Conservation (phyloP, 1,140 invertebrate genomes). For the Teleogryllus occipitalis region DNA sequence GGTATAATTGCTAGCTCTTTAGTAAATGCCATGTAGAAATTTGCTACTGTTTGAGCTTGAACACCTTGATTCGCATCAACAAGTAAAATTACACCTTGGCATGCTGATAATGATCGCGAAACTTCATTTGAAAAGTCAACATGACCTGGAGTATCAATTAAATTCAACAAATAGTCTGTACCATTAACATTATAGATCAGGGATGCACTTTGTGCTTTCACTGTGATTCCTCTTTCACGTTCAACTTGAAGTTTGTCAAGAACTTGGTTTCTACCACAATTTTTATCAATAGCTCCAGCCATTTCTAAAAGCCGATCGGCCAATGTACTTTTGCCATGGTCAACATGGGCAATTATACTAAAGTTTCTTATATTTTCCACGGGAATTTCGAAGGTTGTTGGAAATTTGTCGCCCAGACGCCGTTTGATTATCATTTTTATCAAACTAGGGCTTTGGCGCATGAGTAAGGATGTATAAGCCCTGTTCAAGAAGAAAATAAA, state of each 20-base stretch:
- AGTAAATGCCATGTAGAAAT: conserved; percentile 86
- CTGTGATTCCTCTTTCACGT: conserved; percentile 91
- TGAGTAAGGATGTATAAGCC: too few species aligned
- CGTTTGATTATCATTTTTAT: too few species aligned
- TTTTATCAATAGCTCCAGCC: conserved; percentile 70
- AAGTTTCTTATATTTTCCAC: conserved; percentile 81
- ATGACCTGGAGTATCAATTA: conserved; percentile 98
- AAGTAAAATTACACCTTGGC: conserved; percentile 88
- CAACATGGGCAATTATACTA: conserved; percentile 94
- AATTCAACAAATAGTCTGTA: conserved; percentile 77
- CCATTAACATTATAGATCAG: conserved; percentile 65
- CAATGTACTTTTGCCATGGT: conserved; percentile 95
- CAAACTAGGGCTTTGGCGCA: too few species aligned
- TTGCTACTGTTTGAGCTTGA: conserved; percentile 96
- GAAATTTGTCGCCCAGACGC: too few species aligned
- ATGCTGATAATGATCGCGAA: conserved; percentile 76
- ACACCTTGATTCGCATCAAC: conserved; percentile 96
- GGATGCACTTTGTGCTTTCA: conserved; percentile 94
- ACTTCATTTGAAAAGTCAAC: conserved; percentile 98
- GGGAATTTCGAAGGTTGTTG: conserved; percentile 32
- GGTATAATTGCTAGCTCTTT: conserved; percentile 78
- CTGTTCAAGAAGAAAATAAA: too few species aligned
- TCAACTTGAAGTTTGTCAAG: conserved; percentile 86
- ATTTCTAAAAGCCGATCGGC: conserved; percentile 87
- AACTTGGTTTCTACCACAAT: conserved; percentile 66